Base-by-base conservation (phyloP, 2,888 invertebrate genomes). In the Patella caerulea region DNA sequence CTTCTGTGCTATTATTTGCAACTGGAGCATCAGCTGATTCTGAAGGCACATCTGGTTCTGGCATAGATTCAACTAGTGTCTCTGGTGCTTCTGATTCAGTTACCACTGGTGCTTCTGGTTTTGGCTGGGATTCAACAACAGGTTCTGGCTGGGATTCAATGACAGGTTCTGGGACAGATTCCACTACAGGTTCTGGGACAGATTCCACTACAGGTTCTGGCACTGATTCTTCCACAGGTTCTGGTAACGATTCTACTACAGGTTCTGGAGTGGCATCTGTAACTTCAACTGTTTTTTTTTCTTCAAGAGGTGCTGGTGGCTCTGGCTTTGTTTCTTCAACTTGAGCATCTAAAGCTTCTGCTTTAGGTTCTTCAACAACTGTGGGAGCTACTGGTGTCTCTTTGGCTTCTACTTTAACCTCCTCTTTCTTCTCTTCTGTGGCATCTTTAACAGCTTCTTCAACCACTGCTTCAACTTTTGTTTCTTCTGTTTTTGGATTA, bases 401-500 rank as follows among this genome's bases (percentile, higher is more conserved):
- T 19, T 73, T 79, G 19, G 80, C 70, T 70, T 78, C 81, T 45
- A 75, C 74, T 4, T 76, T 77, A 29, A 71, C 79, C 19, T 73
- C 72, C 34, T 71, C 71, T 19, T 59, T 72, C 14, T 78, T 75
- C 45, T 78, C 77, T 55, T 78, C 80, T 29, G 81, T 80, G 34
- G 82, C 80, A 53, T 78, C 79, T 55, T 79, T 78, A 45, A 78
- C 81, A n/a, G 65, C 78, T 74, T 54, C 77, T 81, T 71, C 65
- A 19, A 71, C 59, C 29, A 74, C 74, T 24, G 74, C 70, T 5
- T 73, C 78, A 54, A 74, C 77, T 75, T 77, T 73, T 3, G 73
- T 73, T 65, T 56, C 53, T 54, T 29, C 15, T 78, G 72, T 56
- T 55, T 78, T 74, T 29, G 53, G 45, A 29, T 70, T 53, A 14